Base-by-base conservation (phyloP, 2,797 vertebrate species). In the Holocentrus rufus region DNA sequence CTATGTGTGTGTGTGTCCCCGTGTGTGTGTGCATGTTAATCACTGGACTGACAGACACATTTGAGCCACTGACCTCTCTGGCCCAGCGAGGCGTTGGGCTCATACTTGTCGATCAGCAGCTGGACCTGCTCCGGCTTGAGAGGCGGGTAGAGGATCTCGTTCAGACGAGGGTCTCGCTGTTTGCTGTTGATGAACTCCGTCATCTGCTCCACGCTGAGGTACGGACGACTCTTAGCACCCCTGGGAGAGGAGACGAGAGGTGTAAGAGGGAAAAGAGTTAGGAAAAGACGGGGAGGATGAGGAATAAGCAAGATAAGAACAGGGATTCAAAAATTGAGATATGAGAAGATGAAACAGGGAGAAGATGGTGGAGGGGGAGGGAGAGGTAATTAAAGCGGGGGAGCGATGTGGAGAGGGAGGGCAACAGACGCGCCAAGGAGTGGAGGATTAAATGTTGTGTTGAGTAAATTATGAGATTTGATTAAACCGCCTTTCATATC, bases 141-240 rank as follows among this genome's bases (percentile, higher is more conserved):
- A 0, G 97, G 97, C 7, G 98, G 98, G 87, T 98, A 99, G 70
- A 99, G 96, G 66, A 99, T 98, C 93, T 99, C 97, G 30, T 99
- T 99, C 74, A 99, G 93, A 4, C 98, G 95, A 23, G 98, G 97
- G 92, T 99, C 98, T 72, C 98, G 93, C 78, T 99, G 98, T 83
- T 95, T 97, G 42, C 80, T 92, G 89, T 99, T 99, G 82, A 99
- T 97, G 59, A 99, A 99, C 77, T 99, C 98, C 36, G 95, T 97
- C 95, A 99, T 95, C 93, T 99, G 97, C 85, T 98, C 97, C 80
- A 97, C 95, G 0, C 94, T 95, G 85, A 98, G 96, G 90, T 96
- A 97, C 0, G 96, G 94, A 62, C 94, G 96, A 87, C 93, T 96
- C 92, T 97, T 98, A 50, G 96, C 96, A 83, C 97, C 97, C n/a